Evolutionary conservation across 2,113 vertebrate species (phyloP).

Genomic region (Mustelus asterias): DNA sequence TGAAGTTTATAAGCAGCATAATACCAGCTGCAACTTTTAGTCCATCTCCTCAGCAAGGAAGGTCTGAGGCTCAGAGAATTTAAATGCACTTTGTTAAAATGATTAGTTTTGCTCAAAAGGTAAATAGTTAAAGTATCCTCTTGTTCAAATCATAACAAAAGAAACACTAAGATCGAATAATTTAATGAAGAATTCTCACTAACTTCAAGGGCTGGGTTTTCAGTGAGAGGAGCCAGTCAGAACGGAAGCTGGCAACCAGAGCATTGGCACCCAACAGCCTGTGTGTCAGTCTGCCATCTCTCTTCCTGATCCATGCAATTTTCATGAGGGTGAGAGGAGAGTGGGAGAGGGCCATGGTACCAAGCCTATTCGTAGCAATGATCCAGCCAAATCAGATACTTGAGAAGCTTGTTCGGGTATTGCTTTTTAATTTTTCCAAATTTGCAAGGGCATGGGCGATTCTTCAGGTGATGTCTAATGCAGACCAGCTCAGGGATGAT

Average conservation of each 20-base stretch:
- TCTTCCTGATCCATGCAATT: background rate
- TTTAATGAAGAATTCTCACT: background rate
- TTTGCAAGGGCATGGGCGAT: background rate
- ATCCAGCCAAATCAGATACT: background rate
- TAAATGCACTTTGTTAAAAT: background rate
- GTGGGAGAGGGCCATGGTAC: background rate
- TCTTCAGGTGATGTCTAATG: background rate
- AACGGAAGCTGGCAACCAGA: background rate
- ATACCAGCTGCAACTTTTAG: background rate
- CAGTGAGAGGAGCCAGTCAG: background rate
- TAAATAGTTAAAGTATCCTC: background rate
- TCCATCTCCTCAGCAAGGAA: background rate
- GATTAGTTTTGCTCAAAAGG: background rate
- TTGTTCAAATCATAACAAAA: background rate
- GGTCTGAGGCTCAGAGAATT: background rate
- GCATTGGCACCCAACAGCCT: background rate
- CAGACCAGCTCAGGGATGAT: background rate
- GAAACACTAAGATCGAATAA: background rate
- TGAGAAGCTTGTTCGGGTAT: background rate
- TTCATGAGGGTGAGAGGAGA: background rate
- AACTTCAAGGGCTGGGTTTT: background rate
- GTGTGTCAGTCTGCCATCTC: background rate
- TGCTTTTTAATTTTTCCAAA: background rate
- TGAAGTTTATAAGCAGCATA: background rate
- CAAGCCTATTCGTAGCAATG: background rate